Percentiles rank a stretch among this genome's conserved stretches.
These are phyloP conservation scores for Lithophane ornitopus DNA, from an alignment of 2,888 invertebrate genomes.

Conservation along the genomic window DNA sequence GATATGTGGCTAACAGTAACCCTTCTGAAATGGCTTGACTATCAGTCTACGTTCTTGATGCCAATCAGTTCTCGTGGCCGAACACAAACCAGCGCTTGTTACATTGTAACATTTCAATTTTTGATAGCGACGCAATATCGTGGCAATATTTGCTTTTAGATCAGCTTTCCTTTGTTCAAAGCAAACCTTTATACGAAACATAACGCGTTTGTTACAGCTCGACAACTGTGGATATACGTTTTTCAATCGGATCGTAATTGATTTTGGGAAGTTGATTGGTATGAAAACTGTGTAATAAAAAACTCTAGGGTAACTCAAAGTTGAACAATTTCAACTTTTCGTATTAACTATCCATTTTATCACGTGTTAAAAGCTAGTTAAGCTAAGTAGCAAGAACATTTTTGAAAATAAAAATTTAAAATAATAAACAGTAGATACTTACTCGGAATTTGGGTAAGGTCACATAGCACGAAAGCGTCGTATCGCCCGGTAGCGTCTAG, in stretches of 20 bases:
- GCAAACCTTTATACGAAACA: constrained; percentile 76
- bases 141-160: constrained; percentile 74
- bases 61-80: constrained; percentile 49
- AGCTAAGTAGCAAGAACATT: background rate
- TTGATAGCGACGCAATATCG: constrained; percentile 68
- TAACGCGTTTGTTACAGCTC: constrained; percentile 65
- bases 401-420: background rate
- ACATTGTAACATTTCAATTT: constrained; percentile 66
- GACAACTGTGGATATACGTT: constrained; percentile 10
- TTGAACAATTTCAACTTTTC: background rate
- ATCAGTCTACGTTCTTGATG: background rate
- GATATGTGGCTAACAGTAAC: background rate
- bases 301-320: background rate
- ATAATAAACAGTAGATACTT: too few species aligned
- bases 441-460: background rate
- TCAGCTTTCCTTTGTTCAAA: constrained; percentile 79
- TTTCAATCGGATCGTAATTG: constrained; percentile 40
- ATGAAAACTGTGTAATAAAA: background rate
- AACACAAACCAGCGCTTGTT: constrained; percentile 58
- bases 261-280: constrained; percentile 24
- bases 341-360: background rate
- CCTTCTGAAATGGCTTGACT: background rate
- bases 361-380: background rate
- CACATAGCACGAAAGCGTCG: background rate
- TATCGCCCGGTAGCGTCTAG: background rate